Evolutionary conservation across 1,140 invertebrate genomes (phyloP), one percentile per base, ranked within the genome.

Genomic region (Polypedilum vanderplanki): DNA sequence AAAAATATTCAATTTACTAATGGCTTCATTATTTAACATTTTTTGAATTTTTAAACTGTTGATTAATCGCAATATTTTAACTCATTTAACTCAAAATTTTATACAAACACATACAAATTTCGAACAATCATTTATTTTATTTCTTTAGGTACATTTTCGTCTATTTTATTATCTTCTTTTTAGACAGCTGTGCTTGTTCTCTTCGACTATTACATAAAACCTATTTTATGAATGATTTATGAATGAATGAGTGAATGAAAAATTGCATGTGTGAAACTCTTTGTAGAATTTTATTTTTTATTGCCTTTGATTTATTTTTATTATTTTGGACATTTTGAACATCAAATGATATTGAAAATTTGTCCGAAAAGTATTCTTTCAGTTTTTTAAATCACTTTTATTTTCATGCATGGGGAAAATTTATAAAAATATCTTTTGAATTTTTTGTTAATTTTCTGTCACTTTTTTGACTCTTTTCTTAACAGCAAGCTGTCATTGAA

Each of bases 401-500:
- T 33, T 33, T 33, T 33, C 24, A 33, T 33, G 24, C 24, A 33
- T 33, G 24, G 24, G 24, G 24, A 33, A n/a, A n/a, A 33, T 33
- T 33, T 33, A 3, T 33, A 33, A 33, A 33, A 33, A 33, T 33
- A 33, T 3, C 5, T 33, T 4, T 57, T 57, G n/a, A 46, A 46
- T 12, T 15, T 15, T 57, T 57, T 57, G n/a, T 57, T 57, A n/a
- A n/a, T 15, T 57, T n/a, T 57, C 15, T 57, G 4, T 57, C 46
- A 57, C 15, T n/a, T 57, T 15, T 46, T 57, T 57, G 46, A n/a
- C 46, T 57, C 77, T 85, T 74, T n/a, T 65, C 73, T 70, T 15
- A 75, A 77, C 87, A 97, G 95, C 92, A 95, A 93, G 93, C 93
- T 79, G 91, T 96, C 77, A 92, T 96, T 84, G 95, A 96, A 80